These are phyloP conservation scores for Myotis lucifugus DNA, from an alignment of 2,113 vertebrate species.

Conservation along the genomic window DNA sequence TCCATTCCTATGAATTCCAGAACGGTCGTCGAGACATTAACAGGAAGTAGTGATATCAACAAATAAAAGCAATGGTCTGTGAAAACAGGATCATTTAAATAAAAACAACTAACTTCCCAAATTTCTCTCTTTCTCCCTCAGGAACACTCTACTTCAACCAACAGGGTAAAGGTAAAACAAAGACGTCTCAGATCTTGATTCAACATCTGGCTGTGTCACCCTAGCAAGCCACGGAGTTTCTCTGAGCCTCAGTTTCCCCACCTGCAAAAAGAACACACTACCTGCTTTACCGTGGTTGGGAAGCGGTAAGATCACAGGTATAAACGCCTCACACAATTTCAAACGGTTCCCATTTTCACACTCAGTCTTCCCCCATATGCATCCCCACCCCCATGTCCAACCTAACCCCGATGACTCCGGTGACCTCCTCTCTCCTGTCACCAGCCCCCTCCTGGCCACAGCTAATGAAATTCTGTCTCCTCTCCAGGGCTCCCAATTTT, in stretches of 20 bases:
- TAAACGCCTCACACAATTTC: not conserved
- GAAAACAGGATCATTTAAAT: not conserved
- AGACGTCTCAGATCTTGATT: not conserved
- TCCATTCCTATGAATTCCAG: not conserved
- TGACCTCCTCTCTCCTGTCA: not conserved
- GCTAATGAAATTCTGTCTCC: not conserved
- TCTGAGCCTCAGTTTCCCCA: constrained; percentile 2
- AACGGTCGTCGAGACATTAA: not conserved
- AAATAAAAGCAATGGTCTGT: not conserved
- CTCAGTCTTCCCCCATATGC: not conserved
- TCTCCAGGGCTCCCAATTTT: not conserved
- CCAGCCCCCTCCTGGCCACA: not conserved
- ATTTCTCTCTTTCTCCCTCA: not conserved
- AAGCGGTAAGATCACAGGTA: not conserved
- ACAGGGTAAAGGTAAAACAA: not conserved
- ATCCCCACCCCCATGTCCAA: not conserved
- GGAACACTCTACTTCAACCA: not conserved
- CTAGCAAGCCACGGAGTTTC: not conserved
- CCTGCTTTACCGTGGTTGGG: not conserved
- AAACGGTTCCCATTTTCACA: not conserved
- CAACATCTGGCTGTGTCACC: not conserved
- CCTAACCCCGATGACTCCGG: not conserved
- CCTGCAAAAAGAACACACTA: not conserved
- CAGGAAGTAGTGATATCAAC: not conserved
- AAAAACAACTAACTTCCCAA: not conserved